Evolutionary conservation across 2,113 vertebrate genomes (phyloP).

Genomic region (Macquaria australasica): DNA sequence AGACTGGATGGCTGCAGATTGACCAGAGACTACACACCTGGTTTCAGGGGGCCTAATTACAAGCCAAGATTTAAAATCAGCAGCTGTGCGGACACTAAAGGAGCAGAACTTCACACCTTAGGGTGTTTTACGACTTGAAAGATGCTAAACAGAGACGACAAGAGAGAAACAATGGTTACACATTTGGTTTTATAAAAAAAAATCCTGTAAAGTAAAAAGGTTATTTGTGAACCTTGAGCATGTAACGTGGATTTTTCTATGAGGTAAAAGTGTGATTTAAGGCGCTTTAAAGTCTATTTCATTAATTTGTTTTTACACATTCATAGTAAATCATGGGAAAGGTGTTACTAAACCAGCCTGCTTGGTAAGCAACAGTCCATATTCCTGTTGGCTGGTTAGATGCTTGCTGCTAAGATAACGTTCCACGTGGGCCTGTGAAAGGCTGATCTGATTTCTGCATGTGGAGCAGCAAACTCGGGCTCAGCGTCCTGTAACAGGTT

Average conservation of each 20-base stretch:
- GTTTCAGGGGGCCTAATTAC: conserved; percentile 56
- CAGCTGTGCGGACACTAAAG: conserved; percentile 52
- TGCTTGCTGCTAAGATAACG: conserved; percentile 19
- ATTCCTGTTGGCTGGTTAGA: conserved; percentile 14
- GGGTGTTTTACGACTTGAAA: conserved; percentile 51
- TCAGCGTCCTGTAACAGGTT: conserved; percentile 53
- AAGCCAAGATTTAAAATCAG: conserved; percentile 32
- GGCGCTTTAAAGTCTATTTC: background rate
- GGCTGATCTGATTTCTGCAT: conserved; percentile 63
- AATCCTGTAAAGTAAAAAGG: background rate
- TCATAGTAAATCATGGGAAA: background rate
- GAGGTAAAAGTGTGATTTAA: background rate
- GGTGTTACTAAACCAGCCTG: conserved; percentile 3
- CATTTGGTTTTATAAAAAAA: conserved; percentile 12
- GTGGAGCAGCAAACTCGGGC: conserved; percentile 40
- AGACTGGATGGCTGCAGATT: conserved; percentile 13
- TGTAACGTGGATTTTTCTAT: background rate
- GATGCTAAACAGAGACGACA: conserved; percentile 6
- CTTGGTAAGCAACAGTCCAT: conserved; percentile 4
- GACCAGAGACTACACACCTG: conserved; percentile 62
- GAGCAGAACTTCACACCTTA: conserved; percentile 54
- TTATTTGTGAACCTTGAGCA: background rate
- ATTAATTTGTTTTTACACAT: background rate
- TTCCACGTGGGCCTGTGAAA: conserved; percentile 39
- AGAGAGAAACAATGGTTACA: background rate